Conservation (phyloP, 2,888 invertebrate species). For the Drosophila robusta region DNA sequence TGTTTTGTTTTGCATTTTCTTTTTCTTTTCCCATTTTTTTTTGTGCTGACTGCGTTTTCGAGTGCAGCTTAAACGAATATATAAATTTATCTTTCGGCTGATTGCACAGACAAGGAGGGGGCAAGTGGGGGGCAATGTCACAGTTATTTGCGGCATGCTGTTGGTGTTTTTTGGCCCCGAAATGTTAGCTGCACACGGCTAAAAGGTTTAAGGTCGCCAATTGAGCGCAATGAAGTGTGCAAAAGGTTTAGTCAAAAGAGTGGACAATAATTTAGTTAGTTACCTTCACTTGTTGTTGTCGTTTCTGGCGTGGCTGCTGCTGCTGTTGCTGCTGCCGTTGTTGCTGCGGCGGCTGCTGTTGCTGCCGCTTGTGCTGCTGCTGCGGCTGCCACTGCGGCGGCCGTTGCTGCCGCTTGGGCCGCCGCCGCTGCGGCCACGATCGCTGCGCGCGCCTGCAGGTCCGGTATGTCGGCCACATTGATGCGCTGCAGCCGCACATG, state of each 20-base stretch:
- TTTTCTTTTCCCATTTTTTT: not conserved
- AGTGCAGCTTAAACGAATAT: conserved; percentile 65
- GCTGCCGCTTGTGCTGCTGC: conserved; percentile 14
- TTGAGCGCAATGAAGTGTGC: conserved; percentile 36
- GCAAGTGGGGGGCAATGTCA: conserved; percentile 12
- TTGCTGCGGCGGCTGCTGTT: conserved; percentile 16
- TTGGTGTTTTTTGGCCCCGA: not conserved
- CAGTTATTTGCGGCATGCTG: conserved; percentile 33
- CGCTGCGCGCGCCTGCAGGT: conserved; percentile 56
- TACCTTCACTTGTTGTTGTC: conserved; percentile 33
- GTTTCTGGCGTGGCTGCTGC: not conserved
- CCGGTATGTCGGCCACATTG: conserved; percentile 83
- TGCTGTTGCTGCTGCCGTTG: conserved; percentile 4
- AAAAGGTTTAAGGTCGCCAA: conserved; percentile 47
- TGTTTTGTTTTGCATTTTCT: conserved; percentile 15
- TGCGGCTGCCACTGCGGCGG: conserved; percentile 20
- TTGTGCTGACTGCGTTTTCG: conserved; percentile 54
- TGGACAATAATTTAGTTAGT: conserved; percentile 27
- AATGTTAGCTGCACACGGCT: conserved; percentile 8
- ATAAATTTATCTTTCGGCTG: conserved; percentile 71
- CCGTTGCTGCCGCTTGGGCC: conserved; percentile 22
- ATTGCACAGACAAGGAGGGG: conserved; percentile 49
- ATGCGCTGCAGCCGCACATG: conserved; percentile 81
- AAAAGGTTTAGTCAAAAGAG: not conserved
- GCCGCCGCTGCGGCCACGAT: conserved; percentile 37